phyloP scores from a whole-genome alignment of 2,888 invertebrate genomes.

The Rhimphoctona megacephalus region DNA sequence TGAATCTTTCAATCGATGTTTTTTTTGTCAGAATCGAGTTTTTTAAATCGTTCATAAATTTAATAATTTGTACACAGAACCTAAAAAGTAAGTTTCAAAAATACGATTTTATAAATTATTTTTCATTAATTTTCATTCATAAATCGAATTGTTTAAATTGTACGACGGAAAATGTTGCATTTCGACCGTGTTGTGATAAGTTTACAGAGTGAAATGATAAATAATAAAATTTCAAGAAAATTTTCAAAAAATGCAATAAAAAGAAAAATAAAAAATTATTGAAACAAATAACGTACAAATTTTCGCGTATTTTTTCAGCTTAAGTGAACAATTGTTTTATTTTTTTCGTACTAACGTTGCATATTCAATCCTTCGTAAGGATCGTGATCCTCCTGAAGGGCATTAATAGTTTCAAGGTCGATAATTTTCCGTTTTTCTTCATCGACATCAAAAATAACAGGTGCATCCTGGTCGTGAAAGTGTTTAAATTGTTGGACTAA shows the following conservation, averaged over 20 bases:
- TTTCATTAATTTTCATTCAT: background rate
- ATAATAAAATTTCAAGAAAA: too few species aligned
- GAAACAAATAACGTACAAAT: too few species aligned
- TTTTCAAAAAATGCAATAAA: too few species aligned
- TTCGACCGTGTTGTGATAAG: background rate
- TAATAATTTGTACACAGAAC: too few species aligned
- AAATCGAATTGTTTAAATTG: background rate
- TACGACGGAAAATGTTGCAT: background rate
- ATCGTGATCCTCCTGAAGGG: conserved; percentile 85
- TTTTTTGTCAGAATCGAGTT: background rate
- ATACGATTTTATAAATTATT: background rate
- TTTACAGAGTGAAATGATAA: too few species aligned
- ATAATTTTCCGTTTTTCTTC: conserved; percentile 87
- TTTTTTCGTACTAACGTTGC: conserved; percentile 85
- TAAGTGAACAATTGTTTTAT: conserved; percentile 5
- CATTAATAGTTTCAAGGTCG: conserved; percentile 77
- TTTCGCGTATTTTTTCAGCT: too few species aligned
- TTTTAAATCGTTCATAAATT: too few species aligned
- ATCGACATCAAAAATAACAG: conserved; percentile 90
- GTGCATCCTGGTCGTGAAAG: conserved; percentile 90
- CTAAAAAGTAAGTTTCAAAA: too few species aligned
- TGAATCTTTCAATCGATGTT: background rate
- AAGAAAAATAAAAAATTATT: too few species aligned
- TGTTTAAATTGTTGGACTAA: conserved; percentile 88
- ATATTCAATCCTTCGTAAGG: conserved; percentile 88